Conservation (phyloP, 2,888 invertebrate genomes). For the Melipona bicolor region DNA sequence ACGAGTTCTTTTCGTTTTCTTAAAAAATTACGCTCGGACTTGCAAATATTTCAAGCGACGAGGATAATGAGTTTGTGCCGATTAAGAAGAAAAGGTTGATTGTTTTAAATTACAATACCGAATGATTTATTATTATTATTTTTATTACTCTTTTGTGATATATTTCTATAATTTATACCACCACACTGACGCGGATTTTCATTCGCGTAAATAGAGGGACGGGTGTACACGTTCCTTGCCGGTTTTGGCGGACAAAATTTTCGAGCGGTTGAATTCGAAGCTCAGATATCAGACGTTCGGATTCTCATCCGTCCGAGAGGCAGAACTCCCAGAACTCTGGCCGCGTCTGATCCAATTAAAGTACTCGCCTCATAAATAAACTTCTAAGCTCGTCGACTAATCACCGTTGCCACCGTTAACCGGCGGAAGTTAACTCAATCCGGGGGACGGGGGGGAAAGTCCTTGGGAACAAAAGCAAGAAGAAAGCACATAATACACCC, state of each 20-base stretch:
- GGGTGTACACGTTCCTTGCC: too few relatives aligned
- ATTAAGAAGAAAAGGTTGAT: too few relatives aligned
- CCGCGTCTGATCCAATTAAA: not conserved
- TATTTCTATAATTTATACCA: too few relatives aligned
- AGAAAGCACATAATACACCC: not conserved
- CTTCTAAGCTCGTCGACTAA: conserved; percentile 1
- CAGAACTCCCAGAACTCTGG: not conserved
- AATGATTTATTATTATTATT: too few relatives aligned
- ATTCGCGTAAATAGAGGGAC: too few relatives aligned
- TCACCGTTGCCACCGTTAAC: not conserved
- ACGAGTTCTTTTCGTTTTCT: too few relatives aligned
- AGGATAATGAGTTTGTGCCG: too few relatives aligned
- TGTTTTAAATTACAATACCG: too few relatives aligned
- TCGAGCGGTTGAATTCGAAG: not conserved
- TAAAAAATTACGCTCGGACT: too few relatives aligned
- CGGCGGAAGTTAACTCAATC: conserved; percentile 10
- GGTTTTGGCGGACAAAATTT: not conserved
- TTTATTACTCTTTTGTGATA: too few relatives aligned
- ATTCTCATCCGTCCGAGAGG: not conserved
- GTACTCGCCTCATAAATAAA: not conserved
- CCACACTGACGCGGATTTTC: too few relatives aligned
- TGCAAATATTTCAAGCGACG: too few relatives aligned
- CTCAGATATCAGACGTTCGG: not conserved
- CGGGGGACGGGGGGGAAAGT: not conserved
- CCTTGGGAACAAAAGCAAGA: not conserved